Evolutionary conservation across 2,113 vertebrate genomes (phyloP), one percentile per base, ranked within the genome.

Genomic region (Mesocricetus auratus): DNA sequence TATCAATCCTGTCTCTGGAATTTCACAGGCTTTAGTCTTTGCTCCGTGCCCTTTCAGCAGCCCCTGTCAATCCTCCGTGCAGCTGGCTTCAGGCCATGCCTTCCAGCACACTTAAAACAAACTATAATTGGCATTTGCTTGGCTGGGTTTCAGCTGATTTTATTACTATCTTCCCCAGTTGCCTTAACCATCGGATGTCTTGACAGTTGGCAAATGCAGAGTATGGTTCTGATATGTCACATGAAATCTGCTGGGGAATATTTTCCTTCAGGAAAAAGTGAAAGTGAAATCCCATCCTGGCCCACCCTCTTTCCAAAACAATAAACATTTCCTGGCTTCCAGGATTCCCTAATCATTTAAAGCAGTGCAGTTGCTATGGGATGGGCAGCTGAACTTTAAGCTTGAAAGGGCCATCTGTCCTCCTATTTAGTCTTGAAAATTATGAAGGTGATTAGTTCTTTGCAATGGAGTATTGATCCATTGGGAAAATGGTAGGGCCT

Each of bases 261-360:
- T 74, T 96, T 97, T 95, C 17, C 60, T 95, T 22, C 88, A 89
- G 93, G 89, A 97, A 98, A 98, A 97, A 98, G 95, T 71, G 94
- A 98, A 98, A 98, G 92, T 85, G 94, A 97, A 96, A 83, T 42
- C 71, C 75, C 90, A 90, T 93, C 86, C 86, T 62, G 87, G 94
- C 71, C 94, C 2, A 93, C 93, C 82, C 96, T 96, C 96, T 81
- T 31, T 97, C 97, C 96, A 97, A 97, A 97, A 91, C 97, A 94
- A 66, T 6, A 13, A 17, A 97, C 77, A 94, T 93, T 93, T 96
- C 95, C 96, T 96, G 95, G 90, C 97, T 93, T 89, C 86, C 47
- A 64, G 24, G 10, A 83, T 90, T 82, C 73, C 31, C 86, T 39
- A 31, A 90, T 96, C 96, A 95, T 96, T 96, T 95, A 97, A 94